A percentile compares a stretch with the other conserved stretches of the same genome.
Conservation (phyloP, 1,140 invertebrate genomes). For the Hyles euphorbiae region DNA sequence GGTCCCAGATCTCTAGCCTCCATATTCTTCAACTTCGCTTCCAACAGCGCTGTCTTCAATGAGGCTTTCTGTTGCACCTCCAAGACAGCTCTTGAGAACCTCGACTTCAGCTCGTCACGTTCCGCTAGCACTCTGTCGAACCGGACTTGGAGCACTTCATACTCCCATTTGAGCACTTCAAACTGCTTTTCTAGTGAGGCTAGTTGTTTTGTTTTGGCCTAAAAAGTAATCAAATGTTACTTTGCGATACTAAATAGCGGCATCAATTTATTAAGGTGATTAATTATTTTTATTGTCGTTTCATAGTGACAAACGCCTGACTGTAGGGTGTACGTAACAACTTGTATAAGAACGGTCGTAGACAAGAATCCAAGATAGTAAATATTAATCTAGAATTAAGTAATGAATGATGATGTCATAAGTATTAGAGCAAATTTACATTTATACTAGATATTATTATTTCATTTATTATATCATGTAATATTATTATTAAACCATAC, state of each 20-base stretch:
- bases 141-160: conserved; percentile 83
- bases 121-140: conserved; percentile 85
- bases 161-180: conserved; percentile 85
- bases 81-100: conserved; percentile 87
- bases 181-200: conserved; percentile 80
- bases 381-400: too few relatives aligned
- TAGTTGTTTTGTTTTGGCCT: conserved; percentile 81
- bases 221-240: conserved; percentile 14
- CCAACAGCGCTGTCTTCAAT: conserved; percentile 59
- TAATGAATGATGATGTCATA: too few relatives aligned
- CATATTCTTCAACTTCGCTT: conserved; percentile 56
- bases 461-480: too few relatives aligned
- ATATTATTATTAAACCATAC: too few relatives aligned
- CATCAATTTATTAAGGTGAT: too few relatives aligned
- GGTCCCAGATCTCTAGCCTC: conserved; percentile 48
- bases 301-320: too few relatives aligned
- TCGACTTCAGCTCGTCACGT: conserved; percentile 84
- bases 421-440: too few relatives aligned
- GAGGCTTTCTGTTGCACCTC: conserved; percentile 91
- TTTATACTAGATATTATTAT: too few relatives aligned
- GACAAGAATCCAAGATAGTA: too few relatives aligned
- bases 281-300: too few relatives aligned
- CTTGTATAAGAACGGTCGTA: too few relatives aligned
- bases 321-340: too few relatives aligned
- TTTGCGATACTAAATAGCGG: neutral